Evolutionary conservation across 2,113 vertebrate species (phyloP).

Genomic region (Hoplias malabaricus): DNA sequence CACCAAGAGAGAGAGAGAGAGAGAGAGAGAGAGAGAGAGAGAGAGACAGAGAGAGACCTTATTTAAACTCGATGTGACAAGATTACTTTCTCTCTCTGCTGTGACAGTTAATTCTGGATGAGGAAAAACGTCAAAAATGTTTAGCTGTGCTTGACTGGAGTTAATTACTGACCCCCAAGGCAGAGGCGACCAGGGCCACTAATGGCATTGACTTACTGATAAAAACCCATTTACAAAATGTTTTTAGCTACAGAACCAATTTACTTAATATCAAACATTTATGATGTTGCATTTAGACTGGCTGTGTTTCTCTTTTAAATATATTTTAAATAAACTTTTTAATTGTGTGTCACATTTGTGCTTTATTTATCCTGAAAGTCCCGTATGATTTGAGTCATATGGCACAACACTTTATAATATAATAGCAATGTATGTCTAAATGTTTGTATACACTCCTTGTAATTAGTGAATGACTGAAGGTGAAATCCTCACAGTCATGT

Average conservation of each 20-base stretch:
- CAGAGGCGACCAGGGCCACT: slow-evolving; percentile 83
- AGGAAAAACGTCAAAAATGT: slow-evolving; percentile 98
- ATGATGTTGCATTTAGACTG: slow-evolving; percentile 87
- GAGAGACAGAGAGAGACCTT: slow-evolving; percentile 58
- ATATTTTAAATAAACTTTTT: slow-evolving; percentile 20
- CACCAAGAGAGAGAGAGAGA: slow-evolving; percentile 73
- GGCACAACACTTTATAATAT: no score
- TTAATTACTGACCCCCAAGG: slow-evolving; percentile 92
- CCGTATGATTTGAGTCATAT: not conserved
- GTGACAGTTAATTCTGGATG: slow-evolving; percentile 97
- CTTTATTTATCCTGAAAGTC: not conserved
- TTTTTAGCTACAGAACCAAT: slow-evolving; percentile 94
- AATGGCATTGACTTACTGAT: slow-evolving; percentile 95
- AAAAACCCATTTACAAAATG: slow-evolving; percentile 91
- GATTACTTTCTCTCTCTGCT: slow-evolving; percentile 90
- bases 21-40: slow-evolving; percentile 34
- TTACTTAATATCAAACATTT: slow-evolving; percentile 95
- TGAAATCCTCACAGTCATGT: no score
- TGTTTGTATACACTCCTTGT: no score
- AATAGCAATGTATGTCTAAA: no score
- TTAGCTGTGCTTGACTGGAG: slow-evolving; percentile 95
- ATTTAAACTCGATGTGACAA: slow-evolving; percentile 89
- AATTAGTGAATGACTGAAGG: no score
- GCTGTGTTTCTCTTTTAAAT: slow-evolving; percentile 68
- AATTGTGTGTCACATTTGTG: not conserved